These are phyloP conservation scores for Cremastobaeus sp. DNA, from an alignment of 2,888 invertebrate genomes.

Conservation along the genomic window DNA sequence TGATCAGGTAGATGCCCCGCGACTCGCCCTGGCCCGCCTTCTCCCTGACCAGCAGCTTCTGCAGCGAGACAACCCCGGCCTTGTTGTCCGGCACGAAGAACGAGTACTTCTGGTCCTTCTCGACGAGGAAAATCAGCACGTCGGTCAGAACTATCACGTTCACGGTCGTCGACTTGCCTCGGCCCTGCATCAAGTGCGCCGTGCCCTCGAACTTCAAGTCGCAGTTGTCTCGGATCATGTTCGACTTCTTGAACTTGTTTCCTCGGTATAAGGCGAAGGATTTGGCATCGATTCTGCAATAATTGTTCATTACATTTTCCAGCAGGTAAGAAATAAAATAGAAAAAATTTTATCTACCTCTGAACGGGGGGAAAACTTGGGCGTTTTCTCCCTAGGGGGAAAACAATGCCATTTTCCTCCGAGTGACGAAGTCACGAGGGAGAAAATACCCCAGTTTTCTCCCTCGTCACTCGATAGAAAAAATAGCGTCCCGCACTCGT, in stretches of 20 bases:
- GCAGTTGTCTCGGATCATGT: conserved; percentile 90
- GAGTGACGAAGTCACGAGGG: too few relatives aligned
- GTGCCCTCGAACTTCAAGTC: conserved; percentile 93
- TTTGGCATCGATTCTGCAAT: conserved; percentile 89
- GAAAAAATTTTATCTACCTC: too few relatives aligned
- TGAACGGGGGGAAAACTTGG: too few relatives aligned
- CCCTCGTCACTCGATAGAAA: too few relatives aligned
- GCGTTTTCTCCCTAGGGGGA: too few relatives aligned
- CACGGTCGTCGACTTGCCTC: conserved; percentile 93
- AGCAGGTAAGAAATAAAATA: too few relatives aligned
- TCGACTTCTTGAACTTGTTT: conserved; percentile 95
- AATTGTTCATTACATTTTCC: too few relatives aligned
- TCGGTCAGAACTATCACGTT: conserved; percentile 94
- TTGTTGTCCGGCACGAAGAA: conserved; percentile 97
- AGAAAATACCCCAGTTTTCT: too few relatives aligned
- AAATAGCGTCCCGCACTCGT: too few relatives aligned
- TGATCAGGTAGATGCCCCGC: conserved; percentile 93
- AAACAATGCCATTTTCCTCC: too few relatives aligned
- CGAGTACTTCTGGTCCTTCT: conserved; percentile 92
- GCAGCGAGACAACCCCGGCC: conserved; percentile 95
- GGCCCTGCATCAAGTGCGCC: conserved; percentile 92
- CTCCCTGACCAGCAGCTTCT: conserved; percentile 93
- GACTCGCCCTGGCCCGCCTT: conserved; percentile 96
- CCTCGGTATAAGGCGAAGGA: conserved; percentile 90
- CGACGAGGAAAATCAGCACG: conserved; percentile 93